Evolutionary conservation across 1,140 invertebrate species (phyloP).

Genomic region (Diorhabda sublineata): DNA sequence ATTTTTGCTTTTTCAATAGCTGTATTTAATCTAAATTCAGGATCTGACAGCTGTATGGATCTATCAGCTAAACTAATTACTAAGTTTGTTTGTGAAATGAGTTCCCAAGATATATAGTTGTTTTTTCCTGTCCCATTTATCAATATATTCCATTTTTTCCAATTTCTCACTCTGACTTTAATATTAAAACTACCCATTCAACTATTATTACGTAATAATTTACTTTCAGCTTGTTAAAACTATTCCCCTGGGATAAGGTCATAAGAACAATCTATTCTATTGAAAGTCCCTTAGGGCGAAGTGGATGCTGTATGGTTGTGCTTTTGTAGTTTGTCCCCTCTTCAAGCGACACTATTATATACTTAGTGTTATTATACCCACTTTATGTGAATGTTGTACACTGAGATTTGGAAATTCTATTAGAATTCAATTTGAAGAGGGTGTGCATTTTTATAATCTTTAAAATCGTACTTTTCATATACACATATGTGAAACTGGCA

Average conservation of each 20-base stretch:
- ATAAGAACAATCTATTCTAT: constrained; percentile 18
- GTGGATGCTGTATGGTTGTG: constrained; percentile 10
- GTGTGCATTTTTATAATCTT: constrained; percentile 2
- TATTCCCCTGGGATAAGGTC: constrained; percentile 12
- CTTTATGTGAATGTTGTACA: not conserved
- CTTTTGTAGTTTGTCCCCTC: constrained; percentile 14
- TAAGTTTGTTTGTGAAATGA: no score
- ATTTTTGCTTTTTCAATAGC: no score
- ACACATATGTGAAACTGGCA: no score
- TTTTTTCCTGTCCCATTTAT: no score
- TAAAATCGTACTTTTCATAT: no score
- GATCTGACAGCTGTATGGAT: no score
- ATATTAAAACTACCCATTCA: not conserved
- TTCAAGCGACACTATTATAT: not conserved
- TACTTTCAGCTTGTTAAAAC: constrained; percentile 9
- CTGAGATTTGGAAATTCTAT: constrained; percentile 7
- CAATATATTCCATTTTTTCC: not conserved
- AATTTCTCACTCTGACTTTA: not conserved
- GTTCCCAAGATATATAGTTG: no score
- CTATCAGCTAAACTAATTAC: no score
- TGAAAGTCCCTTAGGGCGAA: constrained; percentile 12
- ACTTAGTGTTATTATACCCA: constrained; percentile 10
- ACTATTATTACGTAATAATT: constrained; percentile 10
- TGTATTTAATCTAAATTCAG: no score
- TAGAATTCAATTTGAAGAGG: constrained; percentile 5